A percentile compares a stretch with the other conserved stretches of the same genome.
Evolutionary conservation across 1,140 invertebrate species (phyloP).

Genomic region (Hestina assimilis): DNA sequence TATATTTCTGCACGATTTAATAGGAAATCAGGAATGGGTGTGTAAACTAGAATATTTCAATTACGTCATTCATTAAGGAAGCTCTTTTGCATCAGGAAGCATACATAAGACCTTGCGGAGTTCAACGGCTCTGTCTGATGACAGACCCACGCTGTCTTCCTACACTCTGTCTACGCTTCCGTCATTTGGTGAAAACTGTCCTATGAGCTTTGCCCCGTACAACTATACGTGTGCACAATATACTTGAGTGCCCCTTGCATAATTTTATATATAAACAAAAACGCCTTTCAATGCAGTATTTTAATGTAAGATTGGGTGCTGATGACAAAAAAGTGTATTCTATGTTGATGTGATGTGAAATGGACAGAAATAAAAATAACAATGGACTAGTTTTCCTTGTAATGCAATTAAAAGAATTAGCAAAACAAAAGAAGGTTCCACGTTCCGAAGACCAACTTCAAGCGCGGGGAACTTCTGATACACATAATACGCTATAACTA

Average conservation of each 20-base stretch:
- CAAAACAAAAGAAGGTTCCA: not conserved
- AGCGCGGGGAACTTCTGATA: not conserved
- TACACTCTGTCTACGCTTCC: slow-evolving; percentile 39
- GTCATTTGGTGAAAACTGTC: slow-evolving; percentile 53
- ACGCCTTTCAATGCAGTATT: no score
- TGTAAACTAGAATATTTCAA: slow-evolving; percentile 9
- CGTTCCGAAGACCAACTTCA: no score
- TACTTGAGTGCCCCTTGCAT: no score
- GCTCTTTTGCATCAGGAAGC: slow-evolving; percentile 43
- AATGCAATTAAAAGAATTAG: not conserved
- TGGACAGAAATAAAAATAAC: no score
- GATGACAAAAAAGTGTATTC: no score
- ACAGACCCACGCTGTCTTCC: slow-evolving; percentile 46
- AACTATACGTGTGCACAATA: not conserved
- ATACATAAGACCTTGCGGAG: slow-evolving; percentile 44
- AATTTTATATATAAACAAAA: no score
- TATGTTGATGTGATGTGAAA: no score
- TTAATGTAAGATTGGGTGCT: no score
- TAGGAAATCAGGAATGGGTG: not conserved
- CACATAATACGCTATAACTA: slow-evolving; percentile 12
- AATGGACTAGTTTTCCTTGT: not conserved
- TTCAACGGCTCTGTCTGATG: slow-evolving; percentile 50
- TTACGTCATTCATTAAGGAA: slow-evolving; percentile 9
- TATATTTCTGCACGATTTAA: not conserved
- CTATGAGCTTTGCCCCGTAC: slow-evolving; percentile 32